A percentile compares a stretch with the other conserved stretches of the same genome.
Conservation (phyloP, 1,140 invertebrate genomes). For the Cheumatopsyche charites region DNA sequence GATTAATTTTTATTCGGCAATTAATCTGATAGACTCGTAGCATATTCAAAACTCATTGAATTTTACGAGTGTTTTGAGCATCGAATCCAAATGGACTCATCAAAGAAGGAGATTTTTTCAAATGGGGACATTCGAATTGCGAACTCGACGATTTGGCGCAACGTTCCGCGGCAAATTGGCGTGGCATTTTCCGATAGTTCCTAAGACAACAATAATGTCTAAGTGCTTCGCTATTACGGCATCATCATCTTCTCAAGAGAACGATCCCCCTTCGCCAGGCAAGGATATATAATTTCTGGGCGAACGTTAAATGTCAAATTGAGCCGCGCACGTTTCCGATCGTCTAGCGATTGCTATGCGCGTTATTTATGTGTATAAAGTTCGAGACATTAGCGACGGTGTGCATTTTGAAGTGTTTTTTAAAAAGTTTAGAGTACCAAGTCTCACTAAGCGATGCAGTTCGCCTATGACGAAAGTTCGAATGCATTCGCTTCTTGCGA, state of each 20-base stretch:
- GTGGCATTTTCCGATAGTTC: conserved; percentile 10
- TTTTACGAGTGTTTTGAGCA: no score
- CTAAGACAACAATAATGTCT: not conserved
- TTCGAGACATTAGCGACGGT: no score
- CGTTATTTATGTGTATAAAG: conserved; percentile 38
- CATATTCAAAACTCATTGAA: no score
- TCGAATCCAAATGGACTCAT: no score
- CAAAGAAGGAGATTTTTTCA: no score
- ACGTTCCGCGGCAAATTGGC: conserved; percentile 5
- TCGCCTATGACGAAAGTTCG: conserved; percentile 27
- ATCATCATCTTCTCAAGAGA: conserved; percentile 11
- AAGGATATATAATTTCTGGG: conserved; percentile 35
- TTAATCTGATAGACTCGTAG: no score
- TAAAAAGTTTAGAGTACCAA: no score
- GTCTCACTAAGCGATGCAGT: no score
- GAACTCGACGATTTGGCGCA: not conserved
- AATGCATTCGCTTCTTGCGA: conserved; percentile 37
- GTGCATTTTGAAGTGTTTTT: no score
- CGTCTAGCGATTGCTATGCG: conserved; percentile 37
- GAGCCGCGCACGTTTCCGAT: conserved; percentile 41
- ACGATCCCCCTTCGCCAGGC: not conserved
- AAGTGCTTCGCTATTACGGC: conserved; percentile 10
- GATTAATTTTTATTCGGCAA: no score
- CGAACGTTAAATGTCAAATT: conserved; percentile 47
- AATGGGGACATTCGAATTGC: conserved; percentile 4